These are phyloP conservation scores for Clistopyga incitator DNA, from an alignment of 2,888 invertebrate genomes.

Conservation along the genomic window DNA sequence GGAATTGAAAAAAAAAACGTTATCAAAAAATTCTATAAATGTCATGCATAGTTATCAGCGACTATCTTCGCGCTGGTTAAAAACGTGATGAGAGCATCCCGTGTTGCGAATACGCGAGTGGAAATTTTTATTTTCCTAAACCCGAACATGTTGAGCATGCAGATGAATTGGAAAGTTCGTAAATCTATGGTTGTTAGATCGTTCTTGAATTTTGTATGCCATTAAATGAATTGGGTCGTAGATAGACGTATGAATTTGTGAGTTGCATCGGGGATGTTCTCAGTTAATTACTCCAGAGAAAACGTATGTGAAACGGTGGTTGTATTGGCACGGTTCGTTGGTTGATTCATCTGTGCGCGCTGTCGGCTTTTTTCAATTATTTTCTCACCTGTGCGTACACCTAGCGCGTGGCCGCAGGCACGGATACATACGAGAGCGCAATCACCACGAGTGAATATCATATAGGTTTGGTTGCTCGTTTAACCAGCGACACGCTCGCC, in stretches of 20 bases:
- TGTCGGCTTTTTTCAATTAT: slow-evolving; percentile 53
- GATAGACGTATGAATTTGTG: slow-evolving; percentile 55
- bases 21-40: no score
- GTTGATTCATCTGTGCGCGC: slow-evolving; percentile 58
- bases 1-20: no score
- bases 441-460: slow-evolving; percentile 40
- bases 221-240: slow-evolving; percentile 53
- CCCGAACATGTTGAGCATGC: not conserved
- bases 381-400: slow-evolving; percentile 52
- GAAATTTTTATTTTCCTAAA: not conserved
- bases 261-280: slow-evolving; percentile 49
- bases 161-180: slow-evolving; percentile 24
- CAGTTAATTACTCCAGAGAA: slow-evolving; percentile 63
- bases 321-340: slow-evolving; percentile 26
- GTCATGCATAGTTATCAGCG: no score
- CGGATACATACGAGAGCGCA: slow-evolving; percentile 22
- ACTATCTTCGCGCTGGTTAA: no score
- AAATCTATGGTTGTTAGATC: slow-evolving; percentile 49
- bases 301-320: slow-evolving; percentile 13
- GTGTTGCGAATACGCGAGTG: no score
- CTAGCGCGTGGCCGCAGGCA: slow-evolving; percentile 21
- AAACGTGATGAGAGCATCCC: not conserved
- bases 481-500: slow-evolving; percentile 63
- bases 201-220: slow-evolving; percentile 52
- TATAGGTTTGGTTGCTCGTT: slow-evolving; percentile 49